Base-by-base conservation (phyloP, 1,140 invertebrate genomes). In the Aphelinus atriplicis region DNA sequence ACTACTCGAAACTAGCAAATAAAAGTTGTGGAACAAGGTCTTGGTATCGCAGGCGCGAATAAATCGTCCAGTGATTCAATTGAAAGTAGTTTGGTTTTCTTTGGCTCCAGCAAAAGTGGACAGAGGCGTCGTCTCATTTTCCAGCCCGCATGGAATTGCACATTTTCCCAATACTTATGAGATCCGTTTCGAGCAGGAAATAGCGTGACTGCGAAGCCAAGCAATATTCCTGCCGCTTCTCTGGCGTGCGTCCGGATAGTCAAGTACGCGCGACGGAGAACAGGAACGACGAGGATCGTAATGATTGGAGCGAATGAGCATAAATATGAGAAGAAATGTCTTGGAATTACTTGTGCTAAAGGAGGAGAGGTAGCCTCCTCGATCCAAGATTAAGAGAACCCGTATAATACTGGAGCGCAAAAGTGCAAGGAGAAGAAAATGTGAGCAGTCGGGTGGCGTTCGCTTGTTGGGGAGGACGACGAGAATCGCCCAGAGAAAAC, bases 271-370 rank as follows among this genome's bases (percentile, higher is more conserved):
- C 10, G 57, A 2, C 55, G 43, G 7, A 7, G n/a, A 26, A 5
- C 46, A 1, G 61, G 45, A 56, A 10, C 61, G 2, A 56, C 66
- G 60, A 42, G 4, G 53, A 61, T 76, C 56, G 64, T 76, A 76
- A 76, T 76, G 71, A 77, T 77, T 77, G 75, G 60, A 73, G 9
- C 66, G 66, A 77, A 73, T 77, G 61, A 69, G 70, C 71, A 73
- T 77, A 77, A 77, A 77, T 73, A 77, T 69, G 66, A 69, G 45
- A 61, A 73, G 65, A 77, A 77, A 77, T 77, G 75, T 73, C 75
- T 64, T 58, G 75, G 75, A 76, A 76, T 76, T 72, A 42, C 63
- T 58, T n/a, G 53, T 9, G 60, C 47, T 47, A 55, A 3, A 10
- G 55, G 43, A 51, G 10, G n/a, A 10, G 51, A 42, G 3, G 1